phyloP scores from a whole-genome alignment of 2,113 vertebrate species.

The Catharus fuscescens region DNA sequence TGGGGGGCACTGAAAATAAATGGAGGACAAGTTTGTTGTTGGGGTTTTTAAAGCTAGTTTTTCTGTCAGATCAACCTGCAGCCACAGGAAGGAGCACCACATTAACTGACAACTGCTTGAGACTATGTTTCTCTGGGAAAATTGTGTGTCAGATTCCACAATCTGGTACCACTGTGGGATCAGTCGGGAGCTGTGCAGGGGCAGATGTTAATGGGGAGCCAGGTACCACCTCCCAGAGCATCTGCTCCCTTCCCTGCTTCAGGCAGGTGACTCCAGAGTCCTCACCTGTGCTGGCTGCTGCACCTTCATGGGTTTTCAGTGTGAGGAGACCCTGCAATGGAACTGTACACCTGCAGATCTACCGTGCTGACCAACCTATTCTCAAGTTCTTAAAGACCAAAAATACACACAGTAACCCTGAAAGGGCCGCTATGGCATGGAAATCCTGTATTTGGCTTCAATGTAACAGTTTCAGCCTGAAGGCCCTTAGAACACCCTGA shows the following conservation, averaged over 20 bases:
- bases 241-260: background rate
- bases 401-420: accelerated
- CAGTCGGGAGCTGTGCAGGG: accelerated
- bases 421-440: accelerated
- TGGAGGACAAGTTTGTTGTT: too few relatives aligned
- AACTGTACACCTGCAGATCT: background rate
- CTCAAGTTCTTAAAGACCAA: background rate
- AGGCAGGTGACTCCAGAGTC: background rate
- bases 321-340: background rate
- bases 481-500: background rate
- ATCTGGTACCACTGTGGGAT: background rate
- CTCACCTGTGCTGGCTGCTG: background rate
- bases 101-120: background rate
- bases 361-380: background rate
- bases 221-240: background rate
- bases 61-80: background rate
- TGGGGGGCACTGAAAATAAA: background rate
- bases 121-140: background rate
- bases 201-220: background rate
- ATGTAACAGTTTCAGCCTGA: background rate
- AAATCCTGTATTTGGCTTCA: accelerated
- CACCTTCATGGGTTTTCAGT: background rate
- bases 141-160: background rate
- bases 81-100: background rate
- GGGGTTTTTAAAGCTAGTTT: background rate